A percentile compares a stretch with the other conserved stretches of the same genome.
phyloP scores from a whole-genome alignment of 2,888 invertebrate species.

The Campoplex capitator region DNA sequence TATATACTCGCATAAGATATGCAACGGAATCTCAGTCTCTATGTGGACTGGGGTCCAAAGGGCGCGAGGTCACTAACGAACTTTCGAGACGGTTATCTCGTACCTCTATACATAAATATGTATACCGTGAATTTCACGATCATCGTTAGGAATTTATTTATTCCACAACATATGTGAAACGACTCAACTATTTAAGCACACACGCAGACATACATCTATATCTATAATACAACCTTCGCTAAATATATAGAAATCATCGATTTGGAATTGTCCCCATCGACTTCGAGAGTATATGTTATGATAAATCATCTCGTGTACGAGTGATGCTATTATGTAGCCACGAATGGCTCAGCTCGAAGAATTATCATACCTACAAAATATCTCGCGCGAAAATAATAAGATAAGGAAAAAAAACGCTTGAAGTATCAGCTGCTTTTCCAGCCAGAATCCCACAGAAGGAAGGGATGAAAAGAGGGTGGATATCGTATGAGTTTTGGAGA shows the following conservation, averaged over 20 bases:
- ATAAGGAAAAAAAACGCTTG: slow-evolving; percentile 5
- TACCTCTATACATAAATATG: slow-evolving; percentile 28
- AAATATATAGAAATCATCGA: too few relatives aligned
- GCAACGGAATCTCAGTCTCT: slow-evolving; percentile 71
- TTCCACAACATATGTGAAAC: background rate
- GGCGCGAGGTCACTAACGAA: slow-evolving; percentile 73
- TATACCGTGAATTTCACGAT: slow-evolving; percentile 34
- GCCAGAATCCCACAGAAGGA: slow-evolving; percentile 7
- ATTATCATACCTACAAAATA: background rate
- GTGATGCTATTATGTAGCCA: slow-evolving; percentile 1
- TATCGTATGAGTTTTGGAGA: slow-evolving; percentile 46
- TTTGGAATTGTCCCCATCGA: too few relatives aligned
- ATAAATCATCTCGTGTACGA: too few relatives aligned
- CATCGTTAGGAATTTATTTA: slow-evolving; percentile 21
- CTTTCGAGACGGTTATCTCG: slow-evolving; percentile 72
- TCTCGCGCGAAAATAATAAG: background rate
- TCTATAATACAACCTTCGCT: too few relatives aligned
- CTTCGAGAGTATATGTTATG: too few relatives aligned
- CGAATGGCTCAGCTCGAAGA: background rate
- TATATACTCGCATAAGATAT: slow-evolving; percentile 69
- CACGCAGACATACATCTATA: background rate
- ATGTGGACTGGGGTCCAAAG: slow-evolving; percentile 64
- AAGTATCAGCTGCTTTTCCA: slow-evolving; percentile 49
- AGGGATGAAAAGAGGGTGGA: slow-evolving; percentile 2
- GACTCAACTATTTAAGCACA: background rate